Base-by-base conservation (phyloP, 2,797 vertebrate species). In the Enteromius radiatus region DNA sequence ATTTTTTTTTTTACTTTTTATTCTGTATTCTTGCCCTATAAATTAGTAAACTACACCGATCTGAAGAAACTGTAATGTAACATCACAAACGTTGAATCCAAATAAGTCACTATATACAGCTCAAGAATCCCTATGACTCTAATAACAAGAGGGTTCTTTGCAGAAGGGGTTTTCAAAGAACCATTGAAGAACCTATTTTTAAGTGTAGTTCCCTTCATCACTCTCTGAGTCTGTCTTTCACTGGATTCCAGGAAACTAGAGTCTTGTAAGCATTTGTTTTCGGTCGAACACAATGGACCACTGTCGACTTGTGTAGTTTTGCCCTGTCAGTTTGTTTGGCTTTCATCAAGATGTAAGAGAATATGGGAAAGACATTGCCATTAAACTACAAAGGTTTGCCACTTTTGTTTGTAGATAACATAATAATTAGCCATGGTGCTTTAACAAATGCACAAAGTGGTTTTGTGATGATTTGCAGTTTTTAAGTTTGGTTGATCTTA, bases 281-380 rank as follows among this genome's bases (percentile, higher is more conserved):
- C 6, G 14, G 54, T 6, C 28, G 36, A 75, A 41, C 33, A 75
- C 52, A 56, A 56, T 75, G 45, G 28, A 14, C 70, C 31, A n/a
- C 70, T 41, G 33, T 76, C 33, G n/a, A 11, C 8, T 59, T 56
- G 49, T 75, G 73, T 75, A 38, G 73, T 41, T 75, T 59, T 75
- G 33, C 73, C 52, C 23, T 76, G 52, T 59, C 54, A 76, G 73
- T 76, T 76, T 76, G 54, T 76, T 76, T 26, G 59, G 14, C 36
- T 76, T 59, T 38, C 54, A 26, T 59, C 73, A 76, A 59, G 52
- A 59, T 76, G 52, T 41, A 41, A 74, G 47, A 54, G 47, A 74
- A 36, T 11, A 23, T 49, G 28, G 45, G 26, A 71, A 71, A 71
- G 69, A 33, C 69, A 21, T 49, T 74, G 47, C 70, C 19, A 74